Percentiles rank a stretch among this genome's conserved stretches.
phyloP scores from a whole-genome alignment of 2,797 vertebrate genomes.

The Balearica regulorum region DNA sequence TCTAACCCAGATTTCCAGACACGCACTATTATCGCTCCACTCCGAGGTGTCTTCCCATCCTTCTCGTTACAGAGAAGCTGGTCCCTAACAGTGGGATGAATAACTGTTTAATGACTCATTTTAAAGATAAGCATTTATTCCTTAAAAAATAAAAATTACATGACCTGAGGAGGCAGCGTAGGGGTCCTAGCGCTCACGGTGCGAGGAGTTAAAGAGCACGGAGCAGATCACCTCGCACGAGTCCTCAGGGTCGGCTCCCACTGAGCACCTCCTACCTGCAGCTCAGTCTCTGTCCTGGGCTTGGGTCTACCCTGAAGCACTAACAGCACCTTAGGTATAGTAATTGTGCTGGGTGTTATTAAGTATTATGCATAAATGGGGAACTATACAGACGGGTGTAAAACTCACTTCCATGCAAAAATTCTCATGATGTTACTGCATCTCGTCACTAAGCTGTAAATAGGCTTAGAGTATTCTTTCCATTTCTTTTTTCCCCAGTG shows the following conservation, averaged over 20 bases:
- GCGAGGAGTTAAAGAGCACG: neutral
- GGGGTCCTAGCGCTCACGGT: neutral
- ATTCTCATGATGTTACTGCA: neutral
- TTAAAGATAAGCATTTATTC: neutral
- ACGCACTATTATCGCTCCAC: neutral
- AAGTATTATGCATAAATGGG: neutral
- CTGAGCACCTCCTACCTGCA: neutral
- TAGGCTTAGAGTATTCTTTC: neutral
- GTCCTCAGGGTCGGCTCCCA: neutral
- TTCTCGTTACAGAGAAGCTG: neutral
- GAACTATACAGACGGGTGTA: neutral
- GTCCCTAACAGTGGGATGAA: neutral
- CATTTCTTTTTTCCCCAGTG: neutral
- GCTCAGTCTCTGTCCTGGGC: neutral
- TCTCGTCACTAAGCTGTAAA: neutral
- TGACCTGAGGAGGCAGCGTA: neutral
- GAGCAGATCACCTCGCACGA: neutral
- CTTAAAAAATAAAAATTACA: neutral
- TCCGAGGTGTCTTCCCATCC: neutral
- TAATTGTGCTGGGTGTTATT: neutral
- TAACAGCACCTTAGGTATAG: neutral
- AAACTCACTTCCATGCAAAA: neutral
- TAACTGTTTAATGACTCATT: neutral
- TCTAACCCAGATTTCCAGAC: neutral
- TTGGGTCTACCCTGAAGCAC: neutral